Evolutionary conservation across 2,797 vertebrate species (phyloP), one percentile per base, ranked within the genome.

Genomic region (Gadopsis marmoratus): DNA sequence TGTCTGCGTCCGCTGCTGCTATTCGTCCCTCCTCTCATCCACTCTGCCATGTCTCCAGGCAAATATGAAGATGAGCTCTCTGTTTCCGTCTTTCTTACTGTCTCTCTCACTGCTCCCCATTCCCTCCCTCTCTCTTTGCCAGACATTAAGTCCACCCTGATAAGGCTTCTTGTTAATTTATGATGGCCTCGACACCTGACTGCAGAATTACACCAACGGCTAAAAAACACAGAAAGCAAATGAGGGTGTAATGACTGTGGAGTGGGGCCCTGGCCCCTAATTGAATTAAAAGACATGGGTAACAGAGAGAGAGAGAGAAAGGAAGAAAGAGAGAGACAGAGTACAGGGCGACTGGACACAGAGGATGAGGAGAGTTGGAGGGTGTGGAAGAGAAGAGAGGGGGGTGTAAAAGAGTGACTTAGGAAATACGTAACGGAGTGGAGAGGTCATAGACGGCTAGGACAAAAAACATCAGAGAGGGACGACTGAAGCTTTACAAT

Each of bases 241-340:
- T 96, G 96, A 97, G 95, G 94, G 92, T 95, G 95, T 97, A 97
- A 97, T 97, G 95, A 96, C 95, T 95, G 93, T 86, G 88, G 93
- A 96, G 95, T 95, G 93, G 95, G 97, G 91, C 90, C 96, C 95
- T 95, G 96, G 95, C 94, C 96, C 96, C 96, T 98, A 98, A 99
- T 98, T 98, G 96, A 99, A 99, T 98, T 98, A 98, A 98, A 97
- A 97, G 95, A 97, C 75, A 91, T 88, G 84, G 91, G 86, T 80
- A 86, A 86, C 76, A 67, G 59, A 81, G 89, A 83, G 59, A 65
- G 84, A 83, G 77, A 79, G 62, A 71, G 51, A 31, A 23, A 37
- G 14, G 2, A 14, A 47, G 41, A 29, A 1, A 64, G 35, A n/a
- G 61, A 68, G 21, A 56, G 53, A n/a, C n/a, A n/a, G n/a, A n/a